These are phyloP conservation scores for Gymnoscopelus braueri DNA, from an alignment of 2,797 vertebrate genomes.

Conservation along the genomic window DNA sequence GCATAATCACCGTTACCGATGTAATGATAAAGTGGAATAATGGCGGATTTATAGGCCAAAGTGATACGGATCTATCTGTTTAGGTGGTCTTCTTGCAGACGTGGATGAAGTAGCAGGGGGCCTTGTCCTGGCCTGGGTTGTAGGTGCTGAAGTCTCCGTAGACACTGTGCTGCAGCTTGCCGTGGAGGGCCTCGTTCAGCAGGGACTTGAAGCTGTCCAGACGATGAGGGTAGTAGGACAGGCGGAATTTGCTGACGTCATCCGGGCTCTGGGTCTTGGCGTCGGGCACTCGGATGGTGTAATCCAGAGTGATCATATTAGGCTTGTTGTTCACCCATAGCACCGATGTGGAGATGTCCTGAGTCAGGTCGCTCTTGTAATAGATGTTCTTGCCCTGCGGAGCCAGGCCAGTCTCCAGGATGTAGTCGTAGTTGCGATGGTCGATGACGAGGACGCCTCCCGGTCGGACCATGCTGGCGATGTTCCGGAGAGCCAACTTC, in stretches of 20 bases:
- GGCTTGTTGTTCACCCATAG: slow-evolving; percentile 94
- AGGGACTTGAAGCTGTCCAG: slow-evolving; percentile 88
- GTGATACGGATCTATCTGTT: no score
- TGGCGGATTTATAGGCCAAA: no score
- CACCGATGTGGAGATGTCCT: slow-evolving; percentile 94
- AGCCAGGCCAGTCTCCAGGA: slow-evolving; percentile 90
- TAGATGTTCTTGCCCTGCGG: slow-evolving; percentile 98
- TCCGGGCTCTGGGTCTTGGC: slow-evolving; percentile 41
- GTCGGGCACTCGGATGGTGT: slow-evolving; percentile 88
- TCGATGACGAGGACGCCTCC: slow-evolving; percentile 95
- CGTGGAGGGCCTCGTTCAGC: slow-evolving; percentile 85
- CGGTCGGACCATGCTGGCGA: slow-evolving; percentile 91
- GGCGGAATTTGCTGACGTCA: slow-evolving; percentile 90
- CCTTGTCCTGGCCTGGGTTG: slow-evolving; percentile 75
- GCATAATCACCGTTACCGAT: no score
- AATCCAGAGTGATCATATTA: slow-evolving; percentile 97
- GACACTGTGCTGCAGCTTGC: slow-evolving; percentile 88
- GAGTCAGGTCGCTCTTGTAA: slow-evolving; percentile 96
- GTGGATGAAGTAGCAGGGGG: slow-evolving; percentile 97
- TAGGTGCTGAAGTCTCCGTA: slow-evolving; percentile 93
- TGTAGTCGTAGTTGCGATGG: slow-evolving; percentile 97
- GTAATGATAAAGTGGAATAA: no score
- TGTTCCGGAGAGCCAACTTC: slow-evolving; percentile 91
- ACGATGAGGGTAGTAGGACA: slow-evolving; percentile 95
- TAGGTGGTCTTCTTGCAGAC: slow-evolving; percentile 88